These are phyloP conservation scores for Apoderus coryli DNA, from an alignment of 2,888 invertebrate species.

Conservation along the genomic window DNA sequence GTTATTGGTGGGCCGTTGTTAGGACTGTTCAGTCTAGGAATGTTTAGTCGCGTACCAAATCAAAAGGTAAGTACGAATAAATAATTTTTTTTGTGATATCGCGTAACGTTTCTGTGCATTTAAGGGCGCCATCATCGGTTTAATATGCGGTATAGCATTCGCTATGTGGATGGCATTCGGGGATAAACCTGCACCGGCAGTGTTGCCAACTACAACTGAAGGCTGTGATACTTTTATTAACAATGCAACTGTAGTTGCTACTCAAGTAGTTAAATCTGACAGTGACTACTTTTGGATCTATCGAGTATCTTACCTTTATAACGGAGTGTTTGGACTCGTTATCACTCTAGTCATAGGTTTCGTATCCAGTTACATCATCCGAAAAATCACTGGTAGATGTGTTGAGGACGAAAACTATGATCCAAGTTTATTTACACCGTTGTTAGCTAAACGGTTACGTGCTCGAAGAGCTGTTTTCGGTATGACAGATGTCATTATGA, in stretches of 20 bases:
- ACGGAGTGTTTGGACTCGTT: conserved; percentile 40
- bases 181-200: conserved; percentile 47
- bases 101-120: conserved; percentile 18
- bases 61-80: conserved; percentile 41
- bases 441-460: conserved; percentile 36
- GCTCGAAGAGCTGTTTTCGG: too few relatives aligned
- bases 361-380: conserved; percentile 33
- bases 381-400: conserved; percentile 24
- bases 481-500: too few relatives aligned
- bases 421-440: conserved; percentile 43
- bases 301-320: conserved; percentile 60
- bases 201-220: conserved; percentile 41
- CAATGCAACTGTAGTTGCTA: conserved; percentile 5
- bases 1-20: conserved; percentile 79
- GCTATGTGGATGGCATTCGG: conserved; percentile 75
- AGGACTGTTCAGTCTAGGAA: conserved; percentile 73
- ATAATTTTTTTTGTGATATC: conserved; percentile 1
- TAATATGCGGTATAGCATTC: conserved; percentile 47
- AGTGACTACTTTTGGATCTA: conserved; percentile 48
- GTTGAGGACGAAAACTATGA: conserved; percentile 31
- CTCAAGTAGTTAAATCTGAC: conserved; percentile 16
- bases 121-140: conserved; percentile 55
- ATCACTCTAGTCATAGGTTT: conserved; percentile 38
- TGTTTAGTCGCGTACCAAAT: conserved; percentile 61
- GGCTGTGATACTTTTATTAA: conserved; percentile 34